These are phyloP conservation scores for Drosophila varians DNA, from an alignment of 1,140 invertebrate genomes.

Conservation along the genomic window DNA sequence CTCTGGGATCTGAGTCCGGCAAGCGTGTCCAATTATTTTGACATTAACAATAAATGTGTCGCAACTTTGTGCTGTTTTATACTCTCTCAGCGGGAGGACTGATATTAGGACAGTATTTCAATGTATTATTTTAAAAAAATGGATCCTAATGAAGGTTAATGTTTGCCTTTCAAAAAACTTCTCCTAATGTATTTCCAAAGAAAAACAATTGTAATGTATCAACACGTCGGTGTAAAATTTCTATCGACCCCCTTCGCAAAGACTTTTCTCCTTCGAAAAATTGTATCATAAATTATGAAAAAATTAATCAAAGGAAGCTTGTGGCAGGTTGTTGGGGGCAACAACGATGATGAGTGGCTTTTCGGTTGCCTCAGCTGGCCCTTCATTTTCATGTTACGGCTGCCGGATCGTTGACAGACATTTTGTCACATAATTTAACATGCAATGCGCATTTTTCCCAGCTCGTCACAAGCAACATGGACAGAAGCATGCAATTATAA, in stretches of 20 bases:
- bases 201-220: too few relatives aligned
- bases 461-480: constrained; percentile 31
- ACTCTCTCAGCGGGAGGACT: constrained; percentile 4
- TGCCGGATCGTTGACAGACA: constrained; percentile 70
- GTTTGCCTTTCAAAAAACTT: too few relatives aligned
- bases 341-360: constrained; percentile 58
- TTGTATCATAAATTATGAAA: constrained; percentile 62
- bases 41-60: constrained; percentile 80
- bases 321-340: constrained; percentile 34
- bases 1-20: constrained; percentile 40
- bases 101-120: neutral
- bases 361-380: constrained; percentile 33
- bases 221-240: neutral
- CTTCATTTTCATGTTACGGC: constrained; percentile 19
- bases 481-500: constrained; percentile 69
- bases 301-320: constrained; percentile 74
- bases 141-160: neutral
- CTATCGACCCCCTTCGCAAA: neutral
- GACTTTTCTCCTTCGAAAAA: constrained; percentile 20
- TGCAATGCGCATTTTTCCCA: constrained; percentile 49
- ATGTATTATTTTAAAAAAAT: neutral
- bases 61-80: constrained; percentile 51
- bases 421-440: constrained; percentile 80
- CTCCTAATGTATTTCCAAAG: too few relatives aligned
- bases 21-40: constrained; percentile 82